Base-by-base conservation (phyloP, 64 coral and sea anemone species). In the Stylophora pistillata region DNA sequence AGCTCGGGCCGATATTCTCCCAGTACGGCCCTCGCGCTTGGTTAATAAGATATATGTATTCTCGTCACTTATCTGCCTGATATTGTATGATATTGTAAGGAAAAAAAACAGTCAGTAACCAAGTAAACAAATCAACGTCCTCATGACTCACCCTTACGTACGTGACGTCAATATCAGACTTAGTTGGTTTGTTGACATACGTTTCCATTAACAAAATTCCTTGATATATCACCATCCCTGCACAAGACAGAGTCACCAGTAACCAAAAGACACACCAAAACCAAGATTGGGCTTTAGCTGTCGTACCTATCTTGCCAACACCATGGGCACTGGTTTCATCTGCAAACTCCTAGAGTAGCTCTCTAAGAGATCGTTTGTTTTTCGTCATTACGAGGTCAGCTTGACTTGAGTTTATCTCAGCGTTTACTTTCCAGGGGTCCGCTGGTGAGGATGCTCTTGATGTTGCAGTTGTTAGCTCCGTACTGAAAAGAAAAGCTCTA, bases 261-360 rank as follows among this genome's bases (percentile, higher is more conserved):
- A 77, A 25, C 92, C 92, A 94, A 15, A 94, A 53, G 41, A 75
- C n/a, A 32, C 92, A 79, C 87, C 87, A 89, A 30, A 89, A n/a
- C 5, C 69, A 2, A 54, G 87, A 79, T 17, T 94, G 23, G 27
- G 92, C 57, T 28, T 56, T 57, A 16, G 72, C 31, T 28, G 89
- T 88, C 53, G 86, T 70, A 54, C 54, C 31, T 47, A 94, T 88
- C 53, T 89, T 78, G 33, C 54, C 71, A 2, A 89, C 65, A 34
- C 92, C 92, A 56, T 88, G 86, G 25, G 78, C 78, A 5, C 73
- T 77, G 0, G 92, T 89, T 30, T 86, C 78, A 14, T 94, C 58
- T 65, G 87, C 80, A 74, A 94, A 94, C 34, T 94, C 87, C 30
- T 74, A 76, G 18, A 94, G 58, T 9, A 92, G 14, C 2, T 26